phyloP scores from a whole-genome alignment of 2,797 vertebrate species.

The Poeciliopsis infans region DNA sequence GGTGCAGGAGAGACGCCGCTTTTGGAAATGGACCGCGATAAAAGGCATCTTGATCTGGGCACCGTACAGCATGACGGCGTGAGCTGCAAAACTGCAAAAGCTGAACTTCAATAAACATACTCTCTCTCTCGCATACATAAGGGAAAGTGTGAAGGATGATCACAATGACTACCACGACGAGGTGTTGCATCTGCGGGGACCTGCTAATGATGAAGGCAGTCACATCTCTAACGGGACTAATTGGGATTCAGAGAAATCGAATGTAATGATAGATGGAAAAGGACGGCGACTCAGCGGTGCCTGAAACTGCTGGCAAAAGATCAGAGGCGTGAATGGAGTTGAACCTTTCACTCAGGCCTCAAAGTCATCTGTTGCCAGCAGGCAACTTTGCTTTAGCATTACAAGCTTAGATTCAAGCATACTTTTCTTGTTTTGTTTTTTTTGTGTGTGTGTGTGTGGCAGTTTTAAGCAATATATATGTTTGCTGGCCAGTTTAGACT shows the following conservation, averaged over 20 bases:
- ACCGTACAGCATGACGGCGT: conserved; percentile 26
- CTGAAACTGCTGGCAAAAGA: conserved; percentile 74
- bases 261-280: conserved; percentile 74
- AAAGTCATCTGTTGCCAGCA: conserved; percentile 84
- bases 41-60: conserved; percentile 49
- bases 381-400: conserved; percentile 76
- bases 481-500: conserved; percentile 79
- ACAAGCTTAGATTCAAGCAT: conserved; percentile 69
- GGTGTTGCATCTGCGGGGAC: conserved; percentile 56
- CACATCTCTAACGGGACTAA: conserved; percentile 69
- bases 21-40: conserved; percentile 35
- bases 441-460: conserved; percentile 30
- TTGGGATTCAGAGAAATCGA: conserved; percentile 74
- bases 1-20: conserved; percentile 23
- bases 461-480: conserved; percentile 79
- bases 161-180: conserved; percentile 42
- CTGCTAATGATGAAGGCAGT: conserved; percentile 67
- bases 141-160: conserved; percentile 54
- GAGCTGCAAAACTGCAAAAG: conserved; percentile 38
- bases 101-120: conserved; percentile 45
- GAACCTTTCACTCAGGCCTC: conserved; percentile 72
- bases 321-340: conserved; percentile 79
- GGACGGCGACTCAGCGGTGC: conserved; percentile 65
- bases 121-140: conserved; percentile 24
- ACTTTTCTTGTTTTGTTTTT: conserved; percentile 48